These are phyloP conservation scores for Germaria angustata DNA, from an alignment of 2,888 invertebrate species.

Conservation along the genomic window DNA sequence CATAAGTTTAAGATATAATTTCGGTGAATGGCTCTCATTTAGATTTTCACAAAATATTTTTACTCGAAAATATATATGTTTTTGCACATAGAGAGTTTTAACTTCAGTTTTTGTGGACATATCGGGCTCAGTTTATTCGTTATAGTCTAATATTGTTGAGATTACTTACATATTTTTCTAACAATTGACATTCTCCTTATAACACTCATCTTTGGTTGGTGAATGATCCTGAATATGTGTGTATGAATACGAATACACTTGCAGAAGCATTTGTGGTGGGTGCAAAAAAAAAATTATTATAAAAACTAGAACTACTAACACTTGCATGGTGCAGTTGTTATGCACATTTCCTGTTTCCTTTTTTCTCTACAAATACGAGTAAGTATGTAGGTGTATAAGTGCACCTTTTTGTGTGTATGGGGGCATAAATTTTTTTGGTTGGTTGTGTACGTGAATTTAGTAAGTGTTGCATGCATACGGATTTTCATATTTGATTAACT, in stretches of 20 bases:
- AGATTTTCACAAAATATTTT: no score
- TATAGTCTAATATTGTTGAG: no score
- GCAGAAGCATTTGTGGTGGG: conserved; percentile 4
- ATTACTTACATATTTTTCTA: not conserved
- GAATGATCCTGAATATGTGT: conserved; percentile 6
- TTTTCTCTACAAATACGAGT: not conserved
- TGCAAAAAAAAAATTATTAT: not conserved
- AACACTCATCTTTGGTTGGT: not conserved
- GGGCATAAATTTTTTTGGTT: conserved; percentile 15
- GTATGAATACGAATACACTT: not conserved
- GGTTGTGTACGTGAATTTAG: conserved; percentile 20
- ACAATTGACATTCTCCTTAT: conserved; percentile 10
- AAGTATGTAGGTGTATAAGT: not conserved
- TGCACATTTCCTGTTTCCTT: conserved; percentile 32
- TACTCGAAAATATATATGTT: no score
- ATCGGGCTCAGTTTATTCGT: not conserved
- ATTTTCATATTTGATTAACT: conserved; percentile 64
- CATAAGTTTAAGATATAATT: no score
- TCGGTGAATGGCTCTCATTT: no score
- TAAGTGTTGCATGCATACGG: conserved; percentile 46
- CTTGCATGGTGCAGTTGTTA: conserved; percentile 27
- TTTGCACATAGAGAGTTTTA: no score
- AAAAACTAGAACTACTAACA: not conserved
- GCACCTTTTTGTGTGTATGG: not conserved
- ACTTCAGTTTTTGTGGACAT: no score